Evolutionary conservation across 2,888 invertebrate genomes (phyloP).

Genomic region (Hydroisotoma schaefferi): DNA sequence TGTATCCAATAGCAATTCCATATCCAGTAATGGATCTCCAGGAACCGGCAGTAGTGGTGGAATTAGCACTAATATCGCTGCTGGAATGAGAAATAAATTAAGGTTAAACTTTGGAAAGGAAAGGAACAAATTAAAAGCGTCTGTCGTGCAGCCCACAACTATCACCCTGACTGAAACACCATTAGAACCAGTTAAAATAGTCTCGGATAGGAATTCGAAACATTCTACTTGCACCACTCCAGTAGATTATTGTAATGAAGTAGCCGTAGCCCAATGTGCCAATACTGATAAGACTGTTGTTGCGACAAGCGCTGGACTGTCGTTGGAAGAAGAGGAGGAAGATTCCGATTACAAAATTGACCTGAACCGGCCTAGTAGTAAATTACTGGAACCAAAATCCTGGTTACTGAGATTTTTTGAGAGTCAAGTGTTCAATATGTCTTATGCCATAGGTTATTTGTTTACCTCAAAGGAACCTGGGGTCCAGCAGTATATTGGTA

Average conservation of each 20-base stretch:
- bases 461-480: constrained; percentile 98
- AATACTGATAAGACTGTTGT: constrained; percentile 18
- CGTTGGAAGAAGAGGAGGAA: constrained; percentile 15
- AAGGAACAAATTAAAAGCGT: constrained; percentile 34
- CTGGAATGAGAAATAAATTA: constrained; percentile 39
- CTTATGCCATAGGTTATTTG: constrained; percentile 96
- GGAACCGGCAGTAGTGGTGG: constrained; percentile 1
- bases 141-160: constrained; percentile 1
- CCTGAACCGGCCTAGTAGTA: constrained; percentile 18
- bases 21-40: constrained; percentile 6
- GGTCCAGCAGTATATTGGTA: constrained; percentile 91
- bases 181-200: constrained; percentile 27
- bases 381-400: constrained; percentile 50
- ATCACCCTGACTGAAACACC: constrained; percentile 12
- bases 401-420: constrained; percentile 84
- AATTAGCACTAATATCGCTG: constrained; percentile 27
- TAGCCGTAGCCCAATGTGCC: constrained; percentile 28
- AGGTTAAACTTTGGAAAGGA: constrained; percentile 42
- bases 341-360: constrained; percentile 9
- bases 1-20: constrained; percentile 7
- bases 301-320: background rate
- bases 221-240: constrained; percentile 1
- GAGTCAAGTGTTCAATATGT: constrained; percentile 96
- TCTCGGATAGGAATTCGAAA: constrained; percentile 10
- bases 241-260: background rate